A percentile compares a stretch with the other conserved stretches of the same genome.
These are phyloP conservation scores for Benitochromis conjunctus DNA, from an alignment of 2,113 vertebrate species.

Conservation along the genomic window DNA sequence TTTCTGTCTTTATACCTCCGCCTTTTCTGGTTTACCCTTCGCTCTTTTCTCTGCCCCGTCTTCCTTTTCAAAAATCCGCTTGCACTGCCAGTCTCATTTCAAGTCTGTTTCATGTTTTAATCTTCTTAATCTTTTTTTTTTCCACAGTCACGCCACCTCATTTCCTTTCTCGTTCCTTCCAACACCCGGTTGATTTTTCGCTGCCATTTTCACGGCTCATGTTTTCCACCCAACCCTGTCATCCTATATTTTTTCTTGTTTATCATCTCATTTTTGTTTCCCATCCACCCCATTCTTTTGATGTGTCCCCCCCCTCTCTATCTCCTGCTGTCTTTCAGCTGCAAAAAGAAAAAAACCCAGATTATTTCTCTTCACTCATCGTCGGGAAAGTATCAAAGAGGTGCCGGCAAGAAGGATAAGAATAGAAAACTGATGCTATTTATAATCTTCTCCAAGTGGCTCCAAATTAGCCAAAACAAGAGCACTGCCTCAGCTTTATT, in stretches of 20 bases:
- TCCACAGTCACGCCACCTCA: background rate
- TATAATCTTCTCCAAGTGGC: slow-evolving; percentile 50
- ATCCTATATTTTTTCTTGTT: slow-evolving; percentile 12
- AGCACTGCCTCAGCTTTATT: background rate
- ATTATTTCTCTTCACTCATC: slow-evolving; percentile 56
- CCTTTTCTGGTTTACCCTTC: background rate
- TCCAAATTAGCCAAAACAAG: slow-evolving; percentile 38
- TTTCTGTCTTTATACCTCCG: background rate
- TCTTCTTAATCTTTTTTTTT: slow-evolving; percentile 32
- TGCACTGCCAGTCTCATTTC: slow-evolving; percentile 1
- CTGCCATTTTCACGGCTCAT: background rate
- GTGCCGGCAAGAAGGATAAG: slow-evolving; percentile 23
- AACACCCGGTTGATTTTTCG: background rate
- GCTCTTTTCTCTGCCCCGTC: background rate
- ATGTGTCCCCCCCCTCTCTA: background rate
- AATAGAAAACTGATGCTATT: slow-evolving; percentile 64
- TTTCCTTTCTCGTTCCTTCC: slow-evolving; percentile 7
- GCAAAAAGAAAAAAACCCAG: background rate
- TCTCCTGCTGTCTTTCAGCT: background rate
- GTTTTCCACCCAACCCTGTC: background rate
- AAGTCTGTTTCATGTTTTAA: slow-evolving; percentile 46
- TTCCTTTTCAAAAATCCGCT: background rate
- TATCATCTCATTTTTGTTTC: background rate
- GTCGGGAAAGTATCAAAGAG: slow-evolving; percentile 50
- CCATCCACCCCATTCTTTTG: background rate